Base-by-base conservation (phyloP, 2,113 vertebrate genomes). In the Pterophyllum scalare region DNA sequence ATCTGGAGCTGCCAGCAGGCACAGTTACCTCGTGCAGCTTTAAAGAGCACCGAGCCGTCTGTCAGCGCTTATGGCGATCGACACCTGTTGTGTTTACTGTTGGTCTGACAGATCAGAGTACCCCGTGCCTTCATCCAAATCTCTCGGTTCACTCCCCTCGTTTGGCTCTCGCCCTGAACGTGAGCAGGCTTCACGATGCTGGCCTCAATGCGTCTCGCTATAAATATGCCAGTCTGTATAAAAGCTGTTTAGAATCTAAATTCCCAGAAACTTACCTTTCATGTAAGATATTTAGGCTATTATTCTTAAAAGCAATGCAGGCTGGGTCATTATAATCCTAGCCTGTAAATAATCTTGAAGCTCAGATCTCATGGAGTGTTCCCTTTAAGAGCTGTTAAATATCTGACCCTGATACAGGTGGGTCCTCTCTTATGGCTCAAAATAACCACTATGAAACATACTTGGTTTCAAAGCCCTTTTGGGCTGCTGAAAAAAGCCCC, bases 161-260 rank as follows among this genome's bases (percentile, higher is more conserved):
- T 28, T 75, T 78, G 67, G 76, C 80, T 22, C 22, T 13, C 19
- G 13, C 56, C 59, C 65, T 28, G n/a, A 91, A 88, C 60, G 24
- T 89, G 91, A 83, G 82, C 57, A 1, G 33, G 75, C 84, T 79
- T 64, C 87, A 88, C 43, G 14, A 24, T 84, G 52, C 79, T 84
- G 84, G 84, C 89, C 26, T 14, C 6, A 72, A 35, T 17, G 7
- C 3, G 10, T 85, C 67, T 4, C 15, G 43, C 75, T 35, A 59
- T 86, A 57, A 85, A 83, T 12, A 26, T 40, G 77, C 72, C 85
- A 80, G 20, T 22, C 62, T 61, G n/a, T 33, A 61, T 38, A 56
- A 11, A 31, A 43, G 38, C 67, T 74, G 24, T 81, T 75, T 17
- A 59, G 33, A 72, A 75, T 67, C 20, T 28, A 49, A 43, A 88